Base-by-base conservation (phyloP, 37 sponge, comb jelly and placozoan genomes). In the Haliclona indistincta region DNA sequence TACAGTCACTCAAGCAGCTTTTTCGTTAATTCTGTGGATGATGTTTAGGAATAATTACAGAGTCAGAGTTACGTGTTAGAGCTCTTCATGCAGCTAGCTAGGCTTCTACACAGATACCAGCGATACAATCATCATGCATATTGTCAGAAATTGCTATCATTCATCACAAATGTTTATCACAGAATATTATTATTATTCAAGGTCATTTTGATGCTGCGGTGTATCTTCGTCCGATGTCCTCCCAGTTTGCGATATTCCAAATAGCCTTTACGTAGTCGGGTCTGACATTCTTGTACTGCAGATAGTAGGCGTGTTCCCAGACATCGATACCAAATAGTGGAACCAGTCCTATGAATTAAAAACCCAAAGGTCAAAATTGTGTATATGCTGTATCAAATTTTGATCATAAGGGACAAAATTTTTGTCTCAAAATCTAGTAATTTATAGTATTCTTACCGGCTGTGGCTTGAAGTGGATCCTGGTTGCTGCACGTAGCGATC, bases 281-380 rank as follows among this genome's bases (percentile, higher is more conserved):
- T 43, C 94, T 55, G 41, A 93, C 91, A 65, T 97, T 97, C 74
- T 87, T 82, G 74, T 97, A 93, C 91, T 97, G 94, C 45, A 97
- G 78, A 78, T 96, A 96, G 68, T 96, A 96, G 32, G 97, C 97
- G 40, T 97, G 97, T 55, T 97, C 97, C 97, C 97, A 97, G 25
- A 97, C 97, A 75, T 97, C 97, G 26, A 97, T 84, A 28, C 94
- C 97, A 11, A 97, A 81, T 56, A 97, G 73, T 23, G 97, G 97
- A 36, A 86, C 71, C n/a, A 93, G 78, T 32, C 97, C 97, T 94
- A 73, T 26, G 64, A 49, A 4, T 64, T n/a, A n/a, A n/a, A n/a
- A n/a, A n/a, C n/a, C n/a, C n/a, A n/a, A n/a, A n/a, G n/a, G n/a
- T n/a, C n/a, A n/a, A n/a, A n/a, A n/a, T n/a, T n/a, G 49, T 47